Base-by-base conservation (phyloP, 1,140 invertebrate species). In the Drosophila sproati region DNA sequence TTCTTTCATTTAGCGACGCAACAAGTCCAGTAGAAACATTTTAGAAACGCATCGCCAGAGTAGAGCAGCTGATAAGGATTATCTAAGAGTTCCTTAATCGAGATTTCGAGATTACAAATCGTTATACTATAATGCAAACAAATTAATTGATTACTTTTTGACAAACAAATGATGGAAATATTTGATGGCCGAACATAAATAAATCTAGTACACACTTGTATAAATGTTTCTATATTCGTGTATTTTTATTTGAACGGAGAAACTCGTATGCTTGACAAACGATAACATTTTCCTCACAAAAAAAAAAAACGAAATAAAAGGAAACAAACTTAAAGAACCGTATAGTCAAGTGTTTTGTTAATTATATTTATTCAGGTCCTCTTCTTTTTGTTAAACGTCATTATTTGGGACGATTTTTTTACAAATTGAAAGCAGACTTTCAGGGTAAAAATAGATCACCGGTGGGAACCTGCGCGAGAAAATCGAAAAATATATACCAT, bases 221-320 rank as follows among this genome's bases (percentile, higher is more conserved):
- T 82, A 59, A 87, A 73, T 82, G 79, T 88, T 78, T 70, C 79
- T 87, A 75, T 86, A 82, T 64, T 55, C 59, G 57, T 82, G 64
- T 72, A 62, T 87, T 70, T 81, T 78, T 72, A 77, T 87, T 82
- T 82, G 50, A 82, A 73, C 66, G 63, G 59, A 82, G 62, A 86
- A 76, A 76, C 70, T 83, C 80, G 62, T 83, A 80, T 85, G 81
- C 81, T 83, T 86, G 73, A 73, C 75, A 78, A 77, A 79, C 45
- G 41, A 87, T 68, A 57, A 47, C 77, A 12, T 63, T 85, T 80
- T 67, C 69, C 68, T 73, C 64, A 72, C 63, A 75, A 60, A 62
- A 55, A 82, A 73, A 45, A 64, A 78, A 76, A 81, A 66, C 50
- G 52, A 51, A 59, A 75, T 66, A 86, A 69, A 78, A 70, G 39